A percentile compares a stretch with the other conserved stretches of the same genome.
phyloP scores from a whole-genome alignment of 1,140 invertebrate species.

The Drusus annulatus region DNA sequence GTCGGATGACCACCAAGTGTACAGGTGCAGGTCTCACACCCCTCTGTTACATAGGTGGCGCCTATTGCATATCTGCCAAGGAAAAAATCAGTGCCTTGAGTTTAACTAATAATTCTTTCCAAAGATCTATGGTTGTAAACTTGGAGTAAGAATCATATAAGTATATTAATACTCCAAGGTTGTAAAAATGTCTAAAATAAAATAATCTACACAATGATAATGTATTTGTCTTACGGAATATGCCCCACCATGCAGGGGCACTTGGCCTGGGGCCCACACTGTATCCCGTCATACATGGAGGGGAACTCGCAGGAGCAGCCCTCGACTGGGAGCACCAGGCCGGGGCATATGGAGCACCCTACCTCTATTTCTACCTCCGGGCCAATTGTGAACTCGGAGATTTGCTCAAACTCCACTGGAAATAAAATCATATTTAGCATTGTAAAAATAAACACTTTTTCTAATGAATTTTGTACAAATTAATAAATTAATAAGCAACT shows the following conservation, averaged over 20 bases:
- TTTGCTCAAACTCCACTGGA: constrained; percentile 34
- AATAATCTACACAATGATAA: too few relatives aligned
- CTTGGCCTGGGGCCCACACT: constrained; percentile 77
- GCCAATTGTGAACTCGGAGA: constrained; percentile 36
- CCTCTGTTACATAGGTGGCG: constrained; percentile 76
- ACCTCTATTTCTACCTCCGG: constrained; percentile 39
- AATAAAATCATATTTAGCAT: constrained; percentile 2
- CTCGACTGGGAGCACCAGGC: constrained; percentile 61
- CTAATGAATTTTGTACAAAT: too few relatives aligned
- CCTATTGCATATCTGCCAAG: constrained; percentile 78
- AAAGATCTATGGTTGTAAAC: too few relatives aligned
- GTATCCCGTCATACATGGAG: constrained; percentile 80
- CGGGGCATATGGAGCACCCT: constrained; percentile 69
- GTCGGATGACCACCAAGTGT: constrained; percentile 77
- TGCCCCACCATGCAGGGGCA: constrained; percentile 85
- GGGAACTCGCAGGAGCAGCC: constrained; percentile 69
- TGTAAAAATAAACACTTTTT: neutral
- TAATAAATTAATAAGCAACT: too few relatives aligned
- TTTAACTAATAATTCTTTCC: too few relatives aligned
- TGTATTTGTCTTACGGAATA: constrained; percentile 62
- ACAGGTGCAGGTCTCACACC: constrained; percentile 86
- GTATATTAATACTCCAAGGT: too few relatives aligned
- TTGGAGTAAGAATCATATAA: too few relatives aligned
- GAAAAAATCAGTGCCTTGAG: neutral
- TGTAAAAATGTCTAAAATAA: too few relatives aligned